Base-by-base conservation (phyloP, 2,888 invertebrate genomes). In the Hydrotaea diabolus region DNA sequence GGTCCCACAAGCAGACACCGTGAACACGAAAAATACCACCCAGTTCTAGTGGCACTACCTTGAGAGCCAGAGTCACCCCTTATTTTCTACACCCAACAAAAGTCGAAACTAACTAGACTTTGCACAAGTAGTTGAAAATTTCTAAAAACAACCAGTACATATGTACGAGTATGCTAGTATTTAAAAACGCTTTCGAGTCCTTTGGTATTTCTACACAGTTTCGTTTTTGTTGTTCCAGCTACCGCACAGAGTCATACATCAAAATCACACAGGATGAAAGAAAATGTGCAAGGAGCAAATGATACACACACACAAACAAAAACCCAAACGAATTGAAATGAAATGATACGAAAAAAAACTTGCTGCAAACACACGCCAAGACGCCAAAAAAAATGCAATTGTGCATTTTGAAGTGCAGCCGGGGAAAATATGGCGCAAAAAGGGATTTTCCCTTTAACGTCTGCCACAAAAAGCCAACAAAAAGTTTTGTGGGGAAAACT, bases 211-310 rank as follows among this genome's bases (percentile, higher is more conserved):
- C 75, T 26, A 21, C 17, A 26, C 31, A 62, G 62, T 31, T 62
- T 31, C 26, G 15, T 62, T 62, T 15, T n/a, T 62, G 31, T 31
- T 62, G n/a, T 31, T 36, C 31, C 31, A 82, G 71, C 74, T 80
- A 80, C 79, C 69, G 79, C 82, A 82, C 74, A 79, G 21, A 82
- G 85, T 85, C 82, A 85, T 85, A 82, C 82, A 85, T 85, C 85
- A 85, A 85, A 85, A 85, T 85, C 85, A 85, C 84, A 85, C 82
- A 82, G 85, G 85, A 85, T 82, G 85, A 74, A 80, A 78, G 79
- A 43, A 57, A 64, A 57, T 77, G 73, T 11, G 23, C 5, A 64
- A 83, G 73, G 59, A 75, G 46, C 49, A 72, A 59, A 39, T 36
- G 36, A 64, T 11, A 23, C 19, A 57, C 19, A 71, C 49, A 71